Percentiles rank a stretch among this genome's conserved stretches.
Conservation (phyloP, 1,140 invertebrate genomes). For the Tetranychus urticae region DNA sequence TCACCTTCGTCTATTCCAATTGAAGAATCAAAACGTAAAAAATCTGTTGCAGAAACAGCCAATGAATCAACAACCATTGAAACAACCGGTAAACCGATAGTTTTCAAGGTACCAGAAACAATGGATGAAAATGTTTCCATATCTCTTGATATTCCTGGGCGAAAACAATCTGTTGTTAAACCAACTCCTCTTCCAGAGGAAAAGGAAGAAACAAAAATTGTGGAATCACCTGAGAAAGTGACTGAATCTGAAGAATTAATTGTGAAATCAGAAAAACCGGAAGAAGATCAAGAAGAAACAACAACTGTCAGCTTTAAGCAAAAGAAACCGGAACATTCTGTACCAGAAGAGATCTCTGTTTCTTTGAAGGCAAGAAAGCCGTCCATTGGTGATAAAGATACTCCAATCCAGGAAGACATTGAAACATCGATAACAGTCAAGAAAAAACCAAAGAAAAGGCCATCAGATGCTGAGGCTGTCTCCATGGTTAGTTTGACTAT, state of each 20-base stretch:
- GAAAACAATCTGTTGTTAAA: too few species aligned
- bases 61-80: too few species aligned
- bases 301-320: background rate
- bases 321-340: background rate
- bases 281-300: background rate
- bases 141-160: too few species aligned
- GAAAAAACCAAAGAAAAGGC: background rate
- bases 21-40: too few species aligned
- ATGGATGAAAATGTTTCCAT: too few species aligned
- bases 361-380: background rate
- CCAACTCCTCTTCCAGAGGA: background rate
- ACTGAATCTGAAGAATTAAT: too few species aligned
- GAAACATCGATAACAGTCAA: background rate
- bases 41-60: too few species aligned
- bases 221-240: too few species aligned
- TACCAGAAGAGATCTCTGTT: background rate
- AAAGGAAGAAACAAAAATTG: background rate
- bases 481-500: background rate
- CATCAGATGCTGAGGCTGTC: background rate
- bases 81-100: too few species aligned
- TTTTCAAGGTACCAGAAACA: too few species aligned
- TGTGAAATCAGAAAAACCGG: background rate
- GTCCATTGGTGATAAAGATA: background rate
- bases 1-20: background rate
- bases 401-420: background rate